Evolutionary conservation across 2,888 invertebrate genomes (phyloP).

Genomic region (Neoaliturus tenellus): DNA sequence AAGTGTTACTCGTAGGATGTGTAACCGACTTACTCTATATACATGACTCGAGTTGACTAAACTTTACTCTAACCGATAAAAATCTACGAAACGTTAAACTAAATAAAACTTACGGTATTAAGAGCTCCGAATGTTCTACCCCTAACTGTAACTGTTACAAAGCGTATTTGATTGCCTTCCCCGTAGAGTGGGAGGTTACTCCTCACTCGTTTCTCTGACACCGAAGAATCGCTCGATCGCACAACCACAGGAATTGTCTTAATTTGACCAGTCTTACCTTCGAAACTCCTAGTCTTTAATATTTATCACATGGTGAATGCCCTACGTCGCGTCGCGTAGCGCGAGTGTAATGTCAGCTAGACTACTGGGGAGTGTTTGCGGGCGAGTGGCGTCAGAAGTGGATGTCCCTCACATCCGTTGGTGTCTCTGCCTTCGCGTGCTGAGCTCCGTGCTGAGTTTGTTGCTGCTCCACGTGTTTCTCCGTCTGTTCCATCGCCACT

Average conservation of each 20-base stretch:
- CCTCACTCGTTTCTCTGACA: neutral
- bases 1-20: constrained; percentile 38
- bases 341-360: too few species aligned
- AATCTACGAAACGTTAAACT: constrained; percentile 51
- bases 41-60: constrained; percentile 73
- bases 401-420: constrained; percentile 91
- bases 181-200: constrained; percentile 70
- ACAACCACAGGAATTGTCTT: constrained; percentile 39
- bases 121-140: constrained; percentile 47
- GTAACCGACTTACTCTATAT: constrained; percentile 51
- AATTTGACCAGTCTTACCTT: constrained; percentile 32
- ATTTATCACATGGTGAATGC: constrained; percentile 31
- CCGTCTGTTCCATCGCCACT: constrained; percentile 64
- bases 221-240: constrained; percentile 3
- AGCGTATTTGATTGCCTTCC: constrained; percentile 85
- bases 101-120: constrained; percentile 49
- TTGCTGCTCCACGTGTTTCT: constrained; percentile 69
- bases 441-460: neutral
- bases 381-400: constrained; percentile 76
- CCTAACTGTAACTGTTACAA: constrained; percentile 67
- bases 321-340: too few species aligned
- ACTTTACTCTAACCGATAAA: constrained; percentile 45
- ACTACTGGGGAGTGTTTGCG: too few species aligned
- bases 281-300: constrained; percentile 40
- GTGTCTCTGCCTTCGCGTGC: constrained; percentile 84